phyloP scores from a whole-genome alignment of 2,113 vertebrate species.

The Climacteris rufus region DNA sequence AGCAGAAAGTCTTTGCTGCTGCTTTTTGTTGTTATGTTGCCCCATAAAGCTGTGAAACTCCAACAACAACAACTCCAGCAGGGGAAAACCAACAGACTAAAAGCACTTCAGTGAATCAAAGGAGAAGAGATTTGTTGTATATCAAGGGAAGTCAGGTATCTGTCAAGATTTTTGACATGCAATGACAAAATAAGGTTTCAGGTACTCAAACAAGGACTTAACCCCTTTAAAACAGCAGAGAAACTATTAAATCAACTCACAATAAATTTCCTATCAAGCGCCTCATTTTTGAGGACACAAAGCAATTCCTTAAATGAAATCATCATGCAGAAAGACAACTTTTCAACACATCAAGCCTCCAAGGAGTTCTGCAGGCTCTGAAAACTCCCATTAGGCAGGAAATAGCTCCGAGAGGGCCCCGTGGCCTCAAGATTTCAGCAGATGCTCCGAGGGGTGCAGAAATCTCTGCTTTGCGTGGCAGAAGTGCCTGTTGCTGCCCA shows the following conservation, averaged over 20 bases:
- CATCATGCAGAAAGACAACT: background rate
- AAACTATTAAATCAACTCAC: background rate
- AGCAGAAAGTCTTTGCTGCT: background rate
- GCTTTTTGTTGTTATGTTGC: background rate
- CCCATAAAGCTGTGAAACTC: background rate
- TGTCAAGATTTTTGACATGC: background rate
- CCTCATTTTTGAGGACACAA: background rate
- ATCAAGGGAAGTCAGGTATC: background rate
- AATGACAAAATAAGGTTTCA: background rate
- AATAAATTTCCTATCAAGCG: rapidly evolving
- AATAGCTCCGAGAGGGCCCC: background rate
- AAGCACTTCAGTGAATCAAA: background rate
- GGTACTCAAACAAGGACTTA: background rate
- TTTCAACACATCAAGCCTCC: background rate
- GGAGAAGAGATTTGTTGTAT: background rate
- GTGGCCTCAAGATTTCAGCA: background rate
- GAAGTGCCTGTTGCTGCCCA: background rate
- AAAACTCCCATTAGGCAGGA: background rate
- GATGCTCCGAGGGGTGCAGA: background rate
- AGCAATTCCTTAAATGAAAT: background rate
- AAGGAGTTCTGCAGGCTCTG: background rate
- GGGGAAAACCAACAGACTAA: background rate
- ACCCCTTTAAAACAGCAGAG: background rate
- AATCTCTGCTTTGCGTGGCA: background rate
- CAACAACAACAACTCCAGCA: background rate